A percentile compares a stretch with the other conserved stretches of the same genome.
These are phyloP conservation scores for Octodon degus DNA, from an alignment of 2,113 vertebrate genomes.

Conservation along the genomic window DNA sequence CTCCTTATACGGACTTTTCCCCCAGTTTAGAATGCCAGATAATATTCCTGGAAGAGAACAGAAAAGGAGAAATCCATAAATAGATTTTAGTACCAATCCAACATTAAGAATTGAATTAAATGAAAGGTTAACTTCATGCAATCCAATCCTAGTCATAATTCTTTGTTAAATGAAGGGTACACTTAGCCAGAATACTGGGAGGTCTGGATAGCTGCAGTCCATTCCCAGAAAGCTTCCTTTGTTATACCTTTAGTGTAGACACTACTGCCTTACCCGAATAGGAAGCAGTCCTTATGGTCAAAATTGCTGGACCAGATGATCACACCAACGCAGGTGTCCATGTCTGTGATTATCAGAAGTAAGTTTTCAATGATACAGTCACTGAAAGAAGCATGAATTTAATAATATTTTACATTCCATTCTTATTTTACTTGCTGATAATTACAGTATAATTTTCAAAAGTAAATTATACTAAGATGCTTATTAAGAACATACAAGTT, in stretches of 20 bases:
- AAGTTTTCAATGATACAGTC: background rate
- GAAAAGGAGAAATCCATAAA: conserved; percentile 66
- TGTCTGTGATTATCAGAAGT: background rate
- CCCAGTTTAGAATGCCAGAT: conserved; percentile 75
- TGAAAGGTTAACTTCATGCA: conserved; percentile 69
- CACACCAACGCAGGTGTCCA: background rate
- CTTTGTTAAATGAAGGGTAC: conserved; percentile 68
- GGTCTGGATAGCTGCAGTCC: conserved; percentile 59
- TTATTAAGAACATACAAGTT: background rate
- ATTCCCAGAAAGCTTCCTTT: conserved; percentile 58
- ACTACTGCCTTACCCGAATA: conserved; percentile 33
- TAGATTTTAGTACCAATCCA: conserved; percentile 77
- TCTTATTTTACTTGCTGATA: conserved; percentile 41
- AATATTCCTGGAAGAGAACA: conserved; percentile 77
- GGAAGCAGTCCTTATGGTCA: background rate
- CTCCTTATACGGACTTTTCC: conserved; percentile 73
- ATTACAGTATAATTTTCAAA: background rate
- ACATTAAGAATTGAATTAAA: conserved; percentile 71
- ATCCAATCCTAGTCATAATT: conserved; percentile 65
- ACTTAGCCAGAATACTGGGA: conserved; percentile 72
- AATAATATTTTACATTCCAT: background rate
- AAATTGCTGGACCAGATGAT: conserved; percentile 9
- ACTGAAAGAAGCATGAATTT: background rate
- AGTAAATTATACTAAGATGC: conserved; percentile 14
- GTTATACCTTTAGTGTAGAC: background rate